Conservation (phyloP, 2,888 invertebrate genomes). For the Candidula unifasciata region DNA sequence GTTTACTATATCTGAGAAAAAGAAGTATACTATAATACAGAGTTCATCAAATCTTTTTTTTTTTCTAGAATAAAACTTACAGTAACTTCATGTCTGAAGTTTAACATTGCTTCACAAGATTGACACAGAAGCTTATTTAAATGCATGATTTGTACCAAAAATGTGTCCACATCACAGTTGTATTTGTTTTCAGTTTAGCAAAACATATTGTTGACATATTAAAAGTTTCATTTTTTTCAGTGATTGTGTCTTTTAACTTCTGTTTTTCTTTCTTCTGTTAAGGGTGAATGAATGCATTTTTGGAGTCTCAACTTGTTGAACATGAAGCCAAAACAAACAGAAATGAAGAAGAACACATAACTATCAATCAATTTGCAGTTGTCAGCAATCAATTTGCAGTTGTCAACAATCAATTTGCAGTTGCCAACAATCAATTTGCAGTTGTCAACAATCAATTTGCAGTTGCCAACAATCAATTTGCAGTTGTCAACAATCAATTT, state of each 20-base stretch:
- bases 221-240: constrained; percentile 7
- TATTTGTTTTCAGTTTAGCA: background rate
- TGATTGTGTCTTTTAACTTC: background rate
- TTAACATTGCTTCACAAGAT: too few species aligned
- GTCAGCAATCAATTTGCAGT: background rate
- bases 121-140: too few species aligned
- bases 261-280: constrained; percentile 41
- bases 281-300: constrained; percentile 40
- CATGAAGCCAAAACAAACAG: constrained; percentile 28
- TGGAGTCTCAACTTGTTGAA: constrained; percentile 28
- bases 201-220: constrained; percentile 2
- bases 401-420: constrained; percentile 12
- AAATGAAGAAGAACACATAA: constrained; percentile 23
- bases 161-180: background rate
- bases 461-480: background rate
- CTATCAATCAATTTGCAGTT: constrained; percentile 20
- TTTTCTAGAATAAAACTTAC: too few species aligned
- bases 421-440: background rate
- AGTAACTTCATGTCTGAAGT: too few species aligned
- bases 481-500: constrained; percentile 24
- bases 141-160: background rate
- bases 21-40: too few species aligned
- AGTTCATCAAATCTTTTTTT: too few species aligned
- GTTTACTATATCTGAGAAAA: too few species aligned
- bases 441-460: constrained; percentile 22